These are phyloP conservation scores for Gila orcuttii DNA, from an alignment of 2,113 vertebrate genomes.

Conservation along the genomic window DNA sequence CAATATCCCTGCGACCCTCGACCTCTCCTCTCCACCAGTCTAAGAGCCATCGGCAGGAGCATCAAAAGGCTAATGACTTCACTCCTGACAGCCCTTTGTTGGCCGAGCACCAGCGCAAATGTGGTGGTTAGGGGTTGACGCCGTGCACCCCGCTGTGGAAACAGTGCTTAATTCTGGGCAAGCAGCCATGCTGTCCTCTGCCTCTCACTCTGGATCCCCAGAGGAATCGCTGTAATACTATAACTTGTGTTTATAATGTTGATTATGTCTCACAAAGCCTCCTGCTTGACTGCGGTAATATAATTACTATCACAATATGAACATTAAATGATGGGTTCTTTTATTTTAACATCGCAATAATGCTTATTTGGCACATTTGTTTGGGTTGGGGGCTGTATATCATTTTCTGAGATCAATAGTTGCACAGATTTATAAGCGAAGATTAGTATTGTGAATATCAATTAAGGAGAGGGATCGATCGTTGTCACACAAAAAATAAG, in stretches of 20 bases:
- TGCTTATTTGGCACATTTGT: constrained; percentile 86
- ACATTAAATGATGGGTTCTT: constrained; percentile 90
- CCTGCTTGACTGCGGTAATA: constrained; percentile 85
- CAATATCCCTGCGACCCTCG: not conserved
- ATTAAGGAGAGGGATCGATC: constrained; percentile 91
- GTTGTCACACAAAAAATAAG: constrained; percentile 83
- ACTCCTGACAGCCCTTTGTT: constrained; percentile 43
- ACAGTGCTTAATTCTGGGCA: constrained; percentile 61
- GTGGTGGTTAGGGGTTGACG: constrained; percentile 60
- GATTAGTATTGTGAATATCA: constrained; percentile 96
- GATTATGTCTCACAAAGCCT: constrained; percentile 74
- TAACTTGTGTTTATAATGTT: constrained; percentile 72
- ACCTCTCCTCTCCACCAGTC: constrained; percentile 18
- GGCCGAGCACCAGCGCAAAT: constrained; percentile 42
- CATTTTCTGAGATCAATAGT: constrained; percentile 87
- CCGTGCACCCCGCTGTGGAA: constrained; percentile 55
- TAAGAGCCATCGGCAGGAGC: constrained; percentile 36
- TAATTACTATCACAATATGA: constrained; percentile 89
- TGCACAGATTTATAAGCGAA: constrained; percentile 88
- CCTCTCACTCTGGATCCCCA: constrained; percentile 53
- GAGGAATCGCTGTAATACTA: constrained; percentile 60
- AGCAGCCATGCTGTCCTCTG: constrained; percentile 59
- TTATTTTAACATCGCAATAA: constrained; percentile 88
- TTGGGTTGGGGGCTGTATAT: constrained; percentile 80
- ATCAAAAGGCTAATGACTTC: constrained; percentile 32